Base-by-base conservation (phyloP, 2,888 invertebrate species). In the Drosophila mimica region DNA sequence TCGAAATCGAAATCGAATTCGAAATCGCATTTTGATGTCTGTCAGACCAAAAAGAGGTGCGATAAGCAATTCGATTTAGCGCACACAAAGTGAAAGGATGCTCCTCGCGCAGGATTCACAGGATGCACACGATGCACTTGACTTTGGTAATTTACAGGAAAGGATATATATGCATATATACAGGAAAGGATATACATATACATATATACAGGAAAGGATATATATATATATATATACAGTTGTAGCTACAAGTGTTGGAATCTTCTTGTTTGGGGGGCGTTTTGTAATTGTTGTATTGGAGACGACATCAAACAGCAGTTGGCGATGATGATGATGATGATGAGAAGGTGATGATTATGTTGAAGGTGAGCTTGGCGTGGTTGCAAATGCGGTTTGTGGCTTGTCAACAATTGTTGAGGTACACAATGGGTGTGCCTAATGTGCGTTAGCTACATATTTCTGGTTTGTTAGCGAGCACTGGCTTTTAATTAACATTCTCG, bases 41-140 rank as follows among this genome's bases (percentile, higher is more conserved):
- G 80, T 72, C 82, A 69, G 63, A 36, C 70, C 71, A 70, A 73
- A 70, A 80, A 56, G 20, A 20, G 80, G 83, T 80, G 25, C 25
- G 82, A 83, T 83, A 82, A 82, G 83, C 81, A 80, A 81, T 80
- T 80, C 79, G 81, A 81, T 80, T 81, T 70, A 43, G 20, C 64
- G 30, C 49, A 52, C 46, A 40, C 60, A 46, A 28, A 48, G 48
- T 17, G 17, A 49, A 31, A 13, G 51, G 61, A 31, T 52, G 61
- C 34, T 52, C 70, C 51, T 56, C 58, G 31, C 28, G 46, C 68
- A 62, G 72, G 62, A 65, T 69, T 25, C 25, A 25, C 25, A 25
- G 25, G 25, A 25, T 25, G 25, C 25, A 25, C 25, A 25, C 25
- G 25, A 25, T 51, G 49, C 65, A 67, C 70, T 77, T 78, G 76